phyloP scores from a whole-genome alignment of 2,113 vertebrate species.

The Melospiza melodia region DNA sequence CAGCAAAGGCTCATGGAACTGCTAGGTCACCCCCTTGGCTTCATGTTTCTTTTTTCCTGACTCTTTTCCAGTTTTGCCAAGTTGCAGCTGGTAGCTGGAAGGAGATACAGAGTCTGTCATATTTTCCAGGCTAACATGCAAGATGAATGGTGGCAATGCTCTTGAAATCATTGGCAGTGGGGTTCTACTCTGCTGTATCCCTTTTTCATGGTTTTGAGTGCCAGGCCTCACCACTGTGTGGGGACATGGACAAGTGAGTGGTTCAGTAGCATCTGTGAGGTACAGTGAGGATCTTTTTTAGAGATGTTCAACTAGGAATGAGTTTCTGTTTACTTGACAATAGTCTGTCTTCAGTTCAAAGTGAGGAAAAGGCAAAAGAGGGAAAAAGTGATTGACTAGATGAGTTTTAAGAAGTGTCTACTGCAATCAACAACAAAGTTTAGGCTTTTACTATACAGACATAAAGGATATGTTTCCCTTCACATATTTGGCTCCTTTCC shows the following conservation, averaged over 20 bases:
- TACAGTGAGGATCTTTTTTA: neutral
- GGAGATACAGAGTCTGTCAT: neutral
- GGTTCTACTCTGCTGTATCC: neutral
- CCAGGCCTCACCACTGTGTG: neutral
- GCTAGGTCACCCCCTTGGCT: constrained; percentile 29
- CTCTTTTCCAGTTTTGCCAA: constrained; percentile 7
- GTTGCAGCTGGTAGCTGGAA: constrained; percentile 1
- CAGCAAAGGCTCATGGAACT: constrained; percentile 14
- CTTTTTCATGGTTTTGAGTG: neutral
- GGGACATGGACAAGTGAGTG: neutral
- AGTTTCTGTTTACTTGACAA: neutral
- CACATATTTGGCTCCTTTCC: constrained; percentile 16
- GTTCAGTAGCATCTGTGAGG: neutral
- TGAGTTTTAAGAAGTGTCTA: constrained; percentile 11
- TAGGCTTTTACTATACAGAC: neutral
- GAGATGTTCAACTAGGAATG: neutral
- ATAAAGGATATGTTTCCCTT: constrained; percentile 7
- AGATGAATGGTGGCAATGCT: constrained; percentile 14
- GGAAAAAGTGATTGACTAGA: constrained; percentile 17
- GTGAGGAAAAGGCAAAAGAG: neutral
- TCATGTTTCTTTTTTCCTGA: neutral
- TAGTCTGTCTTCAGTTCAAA: neutral
- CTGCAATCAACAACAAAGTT: constrained; percentile 12
- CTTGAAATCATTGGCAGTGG: neutral
- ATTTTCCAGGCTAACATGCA: neutral